Evolutionary conservation across 2,797 vertebrate genomes (phyloP).

Genomic region (Myoxocephalus aenaeus): DNA sequence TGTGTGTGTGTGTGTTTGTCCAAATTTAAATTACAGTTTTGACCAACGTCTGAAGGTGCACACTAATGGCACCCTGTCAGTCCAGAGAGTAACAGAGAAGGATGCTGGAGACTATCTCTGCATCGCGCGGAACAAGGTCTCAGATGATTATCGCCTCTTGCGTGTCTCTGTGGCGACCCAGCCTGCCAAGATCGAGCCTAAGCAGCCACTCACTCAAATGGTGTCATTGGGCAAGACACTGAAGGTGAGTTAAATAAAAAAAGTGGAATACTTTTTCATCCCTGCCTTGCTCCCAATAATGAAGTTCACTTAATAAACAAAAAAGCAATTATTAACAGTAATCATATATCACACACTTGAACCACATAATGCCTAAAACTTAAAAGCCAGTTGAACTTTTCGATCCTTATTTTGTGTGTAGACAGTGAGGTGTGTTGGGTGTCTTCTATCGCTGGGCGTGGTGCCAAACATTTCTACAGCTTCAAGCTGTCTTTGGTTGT

Average conservation of each 20-base stretch:
- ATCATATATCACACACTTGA: not conserved
- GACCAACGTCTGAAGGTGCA: conserved; percentile 89
- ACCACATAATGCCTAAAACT: not conserved
- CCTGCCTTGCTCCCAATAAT: not conserved
- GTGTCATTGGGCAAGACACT: conserved; percentile 89
- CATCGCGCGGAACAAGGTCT: conserved; percentile 91
- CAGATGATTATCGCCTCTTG: conserved; percentile 90
- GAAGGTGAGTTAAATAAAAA: conserved; percentile 73
- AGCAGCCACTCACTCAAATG: conserved; percentile 84
- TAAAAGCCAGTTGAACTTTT: conserved; percentile 20
- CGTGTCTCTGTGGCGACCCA: conserved; percentile 89
- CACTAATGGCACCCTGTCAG: conserved; percentile 89
- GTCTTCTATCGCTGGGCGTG: not conserved
- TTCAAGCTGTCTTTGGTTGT: conserved; percentile 28
- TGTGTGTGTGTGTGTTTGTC: conserved; percentile 8
- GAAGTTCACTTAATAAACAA: not conserved
- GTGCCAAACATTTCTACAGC: conserved; percentile 23
- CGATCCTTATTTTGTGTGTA: conserved; percentile 11
- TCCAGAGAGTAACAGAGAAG: conserved; percentile 87
- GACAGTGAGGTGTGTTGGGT: conserved; percentile 9
- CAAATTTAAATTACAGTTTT: conserved; percentile 74
- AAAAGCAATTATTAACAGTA: conserved; percentile 3
- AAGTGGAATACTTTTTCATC: not conserved
- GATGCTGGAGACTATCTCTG: conserved; percentile 95
- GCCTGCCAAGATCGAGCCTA: conserved; percentile 91